These are phyloP conservation scores for Atethmia centrago DNA, from an alignment of 2,888 invertebrate species.

Conservation along the genomic window DNA sequence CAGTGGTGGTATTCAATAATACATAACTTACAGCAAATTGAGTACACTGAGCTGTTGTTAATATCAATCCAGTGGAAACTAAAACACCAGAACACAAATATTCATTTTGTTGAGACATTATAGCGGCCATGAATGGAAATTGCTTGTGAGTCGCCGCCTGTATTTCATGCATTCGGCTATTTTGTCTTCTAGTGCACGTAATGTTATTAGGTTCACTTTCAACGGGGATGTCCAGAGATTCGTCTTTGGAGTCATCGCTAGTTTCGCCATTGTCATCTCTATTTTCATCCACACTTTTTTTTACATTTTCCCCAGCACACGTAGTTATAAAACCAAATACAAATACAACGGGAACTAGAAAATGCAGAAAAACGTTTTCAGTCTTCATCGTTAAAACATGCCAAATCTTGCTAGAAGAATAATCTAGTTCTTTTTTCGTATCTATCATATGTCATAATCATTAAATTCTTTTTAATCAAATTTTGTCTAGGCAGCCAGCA, in stretches of 20 bases:
- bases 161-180: constrained; percentile 83
- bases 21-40: constrained; percentile 76
- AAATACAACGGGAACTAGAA: constrained; percentile 72
- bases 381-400: constrained; percentile 71
- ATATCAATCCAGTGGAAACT: constrained; percentile 81
- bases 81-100: constrained; percentile 84
- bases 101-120: constrained; percentile 84
- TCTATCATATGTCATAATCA: constrained; percentile 65
- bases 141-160: constrained; percentile 73
- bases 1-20: constrained; percentile 81
- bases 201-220: constrained; percentile 75
- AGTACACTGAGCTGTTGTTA: constrained; percentile 82
- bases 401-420: constrained; percentile 53
- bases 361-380: constrained; percentile 69
- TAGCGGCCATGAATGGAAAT: constrained; percentile 84
- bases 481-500: constrained; percentile 60
- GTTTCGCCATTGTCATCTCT: constrained; percentile 80
- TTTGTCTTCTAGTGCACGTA: constrained; percentile 80
- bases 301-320: constrained; percentile 77
- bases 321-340: constrained; percentile 70
- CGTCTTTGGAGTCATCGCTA: constrained; percentile 80
- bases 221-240: constrained; percentile 79
- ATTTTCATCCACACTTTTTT: constrained; percentile 83
- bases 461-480: constrained; percentile 45
- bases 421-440: constrained; percentile 77